These are phyloP conservation scores for Teleogryllus occipitalis DNA, from an alignment of 1,140 invertebrate genomes.

Conservation along the genomic window DNA sequence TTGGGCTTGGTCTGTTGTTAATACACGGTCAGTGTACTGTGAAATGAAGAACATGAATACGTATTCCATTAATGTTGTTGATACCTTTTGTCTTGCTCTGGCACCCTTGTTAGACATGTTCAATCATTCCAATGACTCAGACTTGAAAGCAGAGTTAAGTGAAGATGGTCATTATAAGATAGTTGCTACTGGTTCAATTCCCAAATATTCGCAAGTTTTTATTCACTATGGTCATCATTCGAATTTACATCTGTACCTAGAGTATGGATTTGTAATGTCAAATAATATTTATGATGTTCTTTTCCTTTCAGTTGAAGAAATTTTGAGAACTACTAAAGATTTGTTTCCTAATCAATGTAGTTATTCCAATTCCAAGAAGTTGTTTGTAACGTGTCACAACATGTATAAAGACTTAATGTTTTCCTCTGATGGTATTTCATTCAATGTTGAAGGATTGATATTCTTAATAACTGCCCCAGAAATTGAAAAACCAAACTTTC, in stretches of 20 bases:
- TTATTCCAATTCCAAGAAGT: conserved; percentile 35
- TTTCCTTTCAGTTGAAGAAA: conserved; percentile 39
- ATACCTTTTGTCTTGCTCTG: conserved; percentile 53
- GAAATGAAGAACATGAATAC: conserved; percentile 32
- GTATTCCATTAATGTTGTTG: conserved; percentile 34
- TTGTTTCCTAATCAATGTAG: conserved; percentile 18
- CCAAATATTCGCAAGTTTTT: conserved; percentile 54
- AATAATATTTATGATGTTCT: conserved; percentile 53
- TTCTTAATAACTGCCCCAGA: conserved; percentile 32
- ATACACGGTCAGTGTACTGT: conserved; percentile 62
- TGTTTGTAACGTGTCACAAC: conserved; percentile 42
- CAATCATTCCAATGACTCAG: conserved; percentile 56
- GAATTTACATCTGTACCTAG: conserved; percentile 55
- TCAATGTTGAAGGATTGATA: conserved; percentile 37
- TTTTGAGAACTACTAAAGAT: conserved; percentile 35
- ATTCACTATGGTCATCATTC: conserved; percentile 66
- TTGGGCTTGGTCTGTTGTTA: conserved; percentile 62
- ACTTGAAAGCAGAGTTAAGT: conserved; percentile 42
- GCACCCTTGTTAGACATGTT: conserved; percentile 72
- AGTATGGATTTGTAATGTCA: conserved; percentile 66
- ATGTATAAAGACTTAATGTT: conserved; percentile 44
- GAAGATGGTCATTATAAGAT: conserved; percentile 46
- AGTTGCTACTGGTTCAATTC: conserved; percentile 37
- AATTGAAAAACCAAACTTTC: conserved; percentile 29
- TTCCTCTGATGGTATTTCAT: conserved; percentile 45